Conservation (phyloP, 2,888 invertebrate genomes). For the Gymnosoma rotundatum region DNA sequence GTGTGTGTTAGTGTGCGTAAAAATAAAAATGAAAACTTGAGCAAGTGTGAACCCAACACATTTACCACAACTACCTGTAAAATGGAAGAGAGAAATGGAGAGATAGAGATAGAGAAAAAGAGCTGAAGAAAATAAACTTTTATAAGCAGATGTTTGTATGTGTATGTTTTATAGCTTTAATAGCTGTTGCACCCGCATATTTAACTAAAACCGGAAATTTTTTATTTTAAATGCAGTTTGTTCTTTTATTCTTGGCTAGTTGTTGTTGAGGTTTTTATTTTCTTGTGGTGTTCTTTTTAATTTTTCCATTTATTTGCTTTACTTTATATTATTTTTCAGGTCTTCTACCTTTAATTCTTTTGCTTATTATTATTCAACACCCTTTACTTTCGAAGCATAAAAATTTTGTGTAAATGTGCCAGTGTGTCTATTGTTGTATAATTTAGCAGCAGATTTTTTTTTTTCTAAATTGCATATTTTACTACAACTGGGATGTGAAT, state of each 20-base stretch:
- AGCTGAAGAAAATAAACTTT: neutral
- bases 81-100: neutral
- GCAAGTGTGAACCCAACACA: constrained; percentile 16
- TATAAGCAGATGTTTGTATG: too few species aligned
- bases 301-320: constrained; percentile 1
- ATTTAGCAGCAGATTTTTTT: constrained; percentile 42
- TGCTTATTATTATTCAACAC: neutral
- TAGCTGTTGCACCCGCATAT: constrained; percentile 44
- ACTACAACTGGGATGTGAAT: constrained; percentile 41
- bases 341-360: neutral
- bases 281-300: constrained; percentile 1
- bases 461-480: constrained; percentile 18
- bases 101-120: neutral
- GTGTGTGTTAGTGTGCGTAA: constrained; percentile 28
- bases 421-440: constrained; percentile 47
- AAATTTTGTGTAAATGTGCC: neutral
- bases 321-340: neutral
- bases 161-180: neutral
- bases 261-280: constrained; percentile 27
- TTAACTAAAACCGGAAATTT: constrained; percentile 58
- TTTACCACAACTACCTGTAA: constrained; percentile 10
- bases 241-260: constrained; percentile 10
- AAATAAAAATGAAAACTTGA: neutral
- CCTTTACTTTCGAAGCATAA: neutral
- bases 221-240: constrained; percentile 43